Base-by-base conservation (phyloP, 2,888 invertebrate species). In the Harpalus rubripes region DNA sequence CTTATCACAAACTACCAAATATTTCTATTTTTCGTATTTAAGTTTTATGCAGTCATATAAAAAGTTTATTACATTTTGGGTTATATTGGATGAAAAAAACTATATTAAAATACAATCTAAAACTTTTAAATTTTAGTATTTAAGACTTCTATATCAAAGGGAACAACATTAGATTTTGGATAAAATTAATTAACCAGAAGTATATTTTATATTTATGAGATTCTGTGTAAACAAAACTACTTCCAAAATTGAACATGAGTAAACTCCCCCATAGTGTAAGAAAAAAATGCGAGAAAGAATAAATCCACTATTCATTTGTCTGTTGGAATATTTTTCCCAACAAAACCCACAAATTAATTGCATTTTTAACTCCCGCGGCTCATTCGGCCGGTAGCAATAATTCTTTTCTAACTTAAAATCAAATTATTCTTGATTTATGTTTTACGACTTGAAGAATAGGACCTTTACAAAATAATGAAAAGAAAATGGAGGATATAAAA, bases 381-480 rank as follows among this genome's bases (percentile, higher is more conserved):
- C 63, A 63, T 26, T 63, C 26, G 7, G 12, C 6, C 10, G 18
- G 63, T 8, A 63, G n/a, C 15, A 32, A 39, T 32, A 68, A 26
- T 68, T 68, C 74, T 74, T 74, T 44, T 16, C 44, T 4, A 56
- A 44, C 39, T 74, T 74, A 26, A 74, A 74, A 74, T 74, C 52
- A 74, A 74, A 74, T 74, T 74, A 74, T 74, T 74, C 44, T 7
- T 74, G 74, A 74, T 74, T 74, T 74, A 74, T 52, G 52, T 74
- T 74, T 74, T 74, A 74, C 74, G 74, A 74, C 74, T 72, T 72
- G 39, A 72, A 18, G 44, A 72, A 72, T n/a, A 26, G 72, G 41
- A 52, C 44, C 74, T 74, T 79, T 58, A 18, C 59, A 59, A 59
- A 59, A 59, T 39, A 61, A 59, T 59, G 61, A 61, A 80, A 59